A percentile compares a stretch with the other conserved stretches of the same genome.
Conservation (phyloP, 2,797 vertebrate genomes). For the Furcifer pardalis region DNA sequence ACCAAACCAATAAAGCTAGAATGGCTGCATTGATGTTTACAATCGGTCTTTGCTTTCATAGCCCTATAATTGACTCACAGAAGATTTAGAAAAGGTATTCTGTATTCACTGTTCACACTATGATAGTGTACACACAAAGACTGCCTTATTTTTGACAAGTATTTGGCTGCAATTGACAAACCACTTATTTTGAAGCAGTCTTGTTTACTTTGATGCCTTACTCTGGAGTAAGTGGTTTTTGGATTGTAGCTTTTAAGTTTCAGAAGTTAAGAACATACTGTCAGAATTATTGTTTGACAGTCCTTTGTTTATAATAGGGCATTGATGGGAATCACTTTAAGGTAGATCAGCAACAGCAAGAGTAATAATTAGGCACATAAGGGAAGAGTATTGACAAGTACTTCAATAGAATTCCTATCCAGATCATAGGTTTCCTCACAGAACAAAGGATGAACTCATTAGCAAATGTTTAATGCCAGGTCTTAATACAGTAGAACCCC, state of each 20-base stretch:
- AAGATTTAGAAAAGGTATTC: slow-evolving; percentile 36
- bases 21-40: slow-evolving; percentile 13
- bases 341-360: neutral
- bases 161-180: slow-evolving; percentile 25
- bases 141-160: slow-evolving; percentile 26
- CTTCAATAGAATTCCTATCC: too few species aligned
- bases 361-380: neutral
- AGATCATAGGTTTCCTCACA: too few species aligned
- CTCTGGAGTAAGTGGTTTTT: slow-evolving; percentile 17
- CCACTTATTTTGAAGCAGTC: slow-evolving; percentile 27
- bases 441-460: too few species aligned
- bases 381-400: neutral
- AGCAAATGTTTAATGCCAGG: too few species aligned
- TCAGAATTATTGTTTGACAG: neutral
- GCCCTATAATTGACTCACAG: slow-evolving; percentile 41
- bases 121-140: neutral
- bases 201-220: slow-evolving; percentile 9
- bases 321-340: slow-evolving; percentile 12
- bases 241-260: slow-evolving; percentile 11
- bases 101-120: slow-evolving; percentile 15
- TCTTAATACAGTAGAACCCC: too few species aligned
- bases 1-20: slow-evolving; percentile 15
- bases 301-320: neutral
- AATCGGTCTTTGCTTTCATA: slow-evolving; percentile 39
- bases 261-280: neutral